A percentile compares a stretch with the other conserved stretches of the same genome.
These are phyloP conservation scores for Cryptotis parvus DNA, from an alignment of 2,113 vertebrate species.

Conservation along the genomic window DNA sequence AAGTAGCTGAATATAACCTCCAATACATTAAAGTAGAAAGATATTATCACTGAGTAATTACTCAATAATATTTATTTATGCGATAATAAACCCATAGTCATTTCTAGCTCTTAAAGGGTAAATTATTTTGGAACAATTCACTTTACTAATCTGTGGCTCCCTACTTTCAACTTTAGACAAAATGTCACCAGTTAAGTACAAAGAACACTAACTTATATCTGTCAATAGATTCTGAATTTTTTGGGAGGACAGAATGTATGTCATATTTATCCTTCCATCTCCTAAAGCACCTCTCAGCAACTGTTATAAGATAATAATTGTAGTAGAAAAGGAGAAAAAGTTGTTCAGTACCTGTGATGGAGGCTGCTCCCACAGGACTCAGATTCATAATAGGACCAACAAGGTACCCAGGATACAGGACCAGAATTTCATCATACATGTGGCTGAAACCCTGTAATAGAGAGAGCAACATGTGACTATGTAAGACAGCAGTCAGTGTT, in stretches of 20 bases:
- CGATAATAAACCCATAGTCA: neutral
- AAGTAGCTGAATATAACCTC: neutral
- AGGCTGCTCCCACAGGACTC: neutral
- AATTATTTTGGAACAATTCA: constrained; percentile 18
- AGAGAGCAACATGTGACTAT: neutral
- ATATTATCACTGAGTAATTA: neutral
- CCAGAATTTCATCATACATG: neutral
- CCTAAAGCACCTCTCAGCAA: neutral
- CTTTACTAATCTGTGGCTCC: constrained; percentile 30
- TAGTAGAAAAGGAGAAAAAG: neutral
- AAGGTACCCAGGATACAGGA: neutral
- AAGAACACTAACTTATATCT: neutral
- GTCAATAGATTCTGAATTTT: constrained; percentile 13
- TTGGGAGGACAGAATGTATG: neutral
- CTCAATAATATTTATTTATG: constrained; percentile 45
- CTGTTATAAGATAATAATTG: neutral
- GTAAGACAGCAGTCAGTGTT: neutral
- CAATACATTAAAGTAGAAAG: neutral
- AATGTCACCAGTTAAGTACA: constrained; percentile 30
- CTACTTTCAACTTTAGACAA: constrained; percentile 5
- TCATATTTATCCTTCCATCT: constrained; percentile 15
- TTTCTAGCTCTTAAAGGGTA: constrained; percentile 42
- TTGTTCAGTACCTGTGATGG: neutral
- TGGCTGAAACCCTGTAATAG: neutral
- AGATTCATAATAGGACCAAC: neutral